Evolutionary conservation across 30 jellyfish, hydroid and myxozoan species (phyloP), one percentile per base, ranked within the genome.

Genomic region (Hydractinia echinata): DNA sequence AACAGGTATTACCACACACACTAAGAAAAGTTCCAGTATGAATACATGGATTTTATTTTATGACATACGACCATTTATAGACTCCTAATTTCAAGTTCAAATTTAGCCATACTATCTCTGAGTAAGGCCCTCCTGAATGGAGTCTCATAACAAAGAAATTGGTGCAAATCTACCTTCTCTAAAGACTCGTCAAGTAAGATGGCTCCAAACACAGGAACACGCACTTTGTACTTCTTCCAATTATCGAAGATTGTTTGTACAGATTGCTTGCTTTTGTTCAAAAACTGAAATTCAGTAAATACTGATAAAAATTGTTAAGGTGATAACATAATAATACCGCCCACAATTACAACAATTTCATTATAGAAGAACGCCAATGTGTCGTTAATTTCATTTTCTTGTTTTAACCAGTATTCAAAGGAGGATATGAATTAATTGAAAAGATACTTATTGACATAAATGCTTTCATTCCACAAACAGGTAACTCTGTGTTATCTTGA

Each of bases 201-300:
- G 13, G 98, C 98, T 54, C 98, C 98, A 83, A 72, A 92, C 18
- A 92, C 98, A 19, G 98, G 98, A 18, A 92, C 98, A 67, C 94
- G 86, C 15, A 77, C 77, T 67, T 92, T 92, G 94, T 92, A 92
- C 58, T 85, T 87, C 72, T 87, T 92, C 98, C 98, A 92, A 67
- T 86, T 85, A 18, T 81, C 92, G 77, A 72, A 92, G 15, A 92
- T 73, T 1, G 88, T 84, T 61, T 79, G 87, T 53, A 83, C 51
- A 13, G 80, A 67, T 14, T 72, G 83, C 21, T 79, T 81, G 9
- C 90, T 71, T 55, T 83, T 92, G 60, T 92, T 92, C 87, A 92
- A 68, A 76, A 92, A 92, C 61, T 87, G 82, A 81, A 92, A 92
- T 61, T 79, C 90, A 14, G 49, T 18, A 58, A 92, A 87, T 9